Evolutionary conservation across 2,113 vertebrate species (phyloP), one percentile per base, ranked within the genome.

Genomic region (Xenopus borealis): DNA sequence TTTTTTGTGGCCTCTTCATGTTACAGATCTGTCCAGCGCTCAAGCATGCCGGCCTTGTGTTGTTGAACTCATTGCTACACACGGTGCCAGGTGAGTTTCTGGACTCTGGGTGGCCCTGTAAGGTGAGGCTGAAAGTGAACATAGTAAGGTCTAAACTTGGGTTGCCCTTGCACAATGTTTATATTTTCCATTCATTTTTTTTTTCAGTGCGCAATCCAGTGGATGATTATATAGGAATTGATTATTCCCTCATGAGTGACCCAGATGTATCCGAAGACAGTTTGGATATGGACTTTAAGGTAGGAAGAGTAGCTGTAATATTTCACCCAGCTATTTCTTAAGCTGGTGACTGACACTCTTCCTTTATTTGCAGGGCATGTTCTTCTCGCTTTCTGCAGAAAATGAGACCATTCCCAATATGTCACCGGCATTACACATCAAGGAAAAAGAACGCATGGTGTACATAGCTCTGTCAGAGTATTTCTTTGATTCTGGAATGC

Each of bases 401-500:
- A 89, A 89, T 45, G 75, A 87, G 66, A 87, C 85, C 0, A 50
- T 95, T 69, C 84, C 83, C 59, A 98, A 98, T 84, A 78, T 67
- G 0, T 95, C 94, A 0, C 86, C 90, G 10, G 90, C 93, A 67
- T 95, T 95, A 0, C 79, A 93, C 30, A 84, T 98, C 82, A 88
- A 82, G 46, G 92, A 95, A 76, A 91, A 92, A 0, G 89, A 96
- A 62, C 87, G 94, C 27, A 99, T 99, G 97, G 93, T 98, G 17
- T 98, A 98, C 0, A 83, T 97, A 3, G 93, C 93, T 6, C 91
- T 98, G 73, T 98, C 96, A 0, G 96, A 99, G 83, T 95, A 91
- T 82, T 99, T 99, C 86, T 98, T 99, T 0, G 95, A 99, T 81
- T 96, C 95, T 0, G 96, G 94, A 11, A 88, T 99, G 90, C 92